Evolutionary conservation across 2,113 vertebrate species (phyloP).

Genomic region (Tachuris rubrigastra): DNA sequence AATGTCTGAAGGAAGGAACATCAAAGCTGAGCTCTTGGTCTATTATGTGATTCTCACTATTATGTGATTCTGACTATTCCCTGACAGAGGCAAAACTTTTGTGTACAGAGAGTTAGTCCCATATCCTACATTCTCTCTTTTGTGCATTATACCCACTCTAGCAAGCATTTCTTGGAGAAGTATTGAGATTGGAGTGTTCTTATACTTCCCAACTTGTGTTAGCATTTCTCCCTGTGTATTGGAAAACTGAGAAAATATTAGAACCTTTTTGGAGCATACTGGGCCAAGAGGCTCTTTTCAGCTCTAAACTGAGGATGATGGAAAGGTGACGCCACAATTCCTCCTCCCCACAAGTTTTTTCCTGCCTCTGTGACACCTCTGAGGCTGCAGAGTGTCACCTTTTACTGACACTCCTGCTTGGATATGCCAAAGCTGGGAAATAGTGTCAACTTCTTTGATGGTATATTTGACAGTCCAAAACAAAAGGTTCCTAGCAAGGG

Average conservation of each 20-base stretch:
- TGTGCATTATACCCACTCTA: background rate
- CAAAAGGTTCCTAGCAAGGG: background rate
- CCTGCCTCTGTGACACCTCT: background rate
- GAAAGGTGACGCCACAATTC: background rate
- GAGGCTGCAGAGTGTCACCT: background rate
- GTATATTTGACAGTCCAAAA: background rate
- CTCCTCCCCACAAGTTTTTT: background rate
- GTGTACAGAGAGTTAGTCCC: background rate
- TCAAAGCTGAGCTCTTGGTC: background rate
- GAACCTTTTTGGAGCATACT: background rate
- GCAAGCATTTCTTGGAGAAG: background rate
- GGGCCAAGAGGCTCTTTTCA: background rate
- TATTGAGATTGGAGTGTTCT: background rate
- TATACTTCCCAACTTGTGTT: background rate
- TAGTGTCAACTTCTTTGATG: background rate
- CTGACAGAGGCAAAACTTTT: background rate
- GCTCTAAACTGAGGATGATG: background rate
- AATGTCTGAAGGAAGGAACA: background rate
- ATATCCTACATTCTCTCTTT: background rate
- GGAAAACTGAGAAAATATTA: background rate
- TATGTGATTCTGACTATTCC: background rate
- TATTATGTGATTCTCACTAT: background rate
- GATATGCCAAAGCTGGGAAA: background rate
- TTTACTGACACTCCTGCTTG: background rate
- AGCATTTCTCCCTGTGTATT: background rate